These are phyloP conservation scores for Python bivittatus DNA, from an alignment of 2,113 vertebrate species.

Conservation along the genomic window DNA sequence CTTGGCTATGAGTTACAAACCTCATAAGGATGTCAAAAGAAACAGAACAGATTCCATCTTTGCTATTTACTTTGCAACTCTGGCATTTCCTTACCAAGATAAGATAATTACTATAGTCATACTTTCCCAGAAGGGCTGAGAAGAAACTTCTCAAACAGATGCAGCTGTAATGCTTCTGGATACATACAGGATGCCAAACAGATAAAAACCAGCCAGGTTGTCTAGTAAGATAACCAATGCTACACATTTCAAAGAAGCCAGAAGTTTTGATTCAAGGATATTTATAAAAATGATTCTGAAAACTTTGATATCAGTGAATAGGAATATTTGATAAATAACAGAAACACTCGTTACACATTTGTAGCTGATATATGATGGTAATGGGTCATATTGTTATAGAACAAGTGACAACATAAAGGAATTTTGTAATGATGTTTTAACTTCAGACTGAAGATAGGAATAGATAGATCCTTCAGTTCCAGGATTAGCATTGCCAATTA, in stretches of 20 bases:
- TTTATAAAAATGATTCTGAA: background rate
- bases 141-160: background rate
- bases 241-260: background rate
- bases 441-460: background rate
- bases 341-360: background rate
- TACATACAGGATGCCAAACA: background rate
- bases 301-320: background rate
- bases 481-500: background rate
- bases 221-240: background rate
- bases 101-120: conserved; percentile 2
- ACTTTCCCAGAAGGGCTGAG: background rate
- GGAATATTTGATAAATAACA: background rate
- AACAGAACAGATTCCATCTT: background rate
- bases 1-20: background rate
- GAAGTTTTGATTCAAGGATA: background rate
- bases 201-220: background rate
- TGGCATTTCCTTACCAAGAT: background rate
- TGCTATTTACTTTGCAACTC: background rate
- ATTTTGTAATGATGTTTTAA: background rate
- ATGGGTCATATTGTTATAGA: background rate
- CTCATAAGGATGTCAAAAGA: background rate
- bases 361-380: background rate
- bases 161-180: background rate
- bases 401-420: background rate
- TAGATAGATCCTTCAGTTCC: background rate